Conservation (phyloP, 2,888 invertebrate genomes). For the Ochropleura leucogaster region DNA sequence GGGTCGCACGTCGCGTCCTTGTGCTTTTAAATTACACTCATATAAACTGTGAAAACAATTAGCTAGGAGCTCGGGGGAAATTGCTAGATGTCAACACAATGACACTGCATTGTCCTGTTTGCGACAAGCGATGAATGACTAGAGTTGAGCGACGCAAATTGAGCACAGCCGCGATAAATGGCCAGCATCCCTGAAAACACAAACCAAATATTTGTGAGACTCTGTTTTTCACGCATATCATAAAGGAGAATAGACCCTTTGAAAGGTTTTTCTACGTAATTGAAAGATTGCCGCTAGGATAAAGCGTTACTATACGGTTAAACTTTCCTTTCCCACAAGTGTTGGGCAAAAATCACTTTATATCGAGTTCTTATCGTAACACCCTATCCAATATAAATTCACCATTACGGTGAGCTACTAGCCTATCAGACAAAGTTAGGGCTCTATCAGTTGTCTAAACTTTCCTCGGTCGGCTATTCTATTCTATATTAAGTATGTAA, state of each 20-base stretch:
- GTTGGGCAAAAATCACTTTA: conserved; percentile 61
- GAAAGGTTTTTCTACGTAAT: conserved; percentile 44
- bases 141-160: conserved; percentile 13
- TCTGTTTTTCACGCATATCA: conserved; percentile 23
- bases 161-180: conserved; percentile 10
- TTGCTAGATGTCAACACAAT: conserved; percentile 37
- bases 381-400: conserved; percentile 60
- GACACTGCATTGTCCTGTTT: conserved; percentile 13
- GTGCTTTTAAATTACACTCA: conserved; percentile 21
- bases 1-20: conserved; percentile 37
- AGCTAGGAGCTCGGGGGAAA: conserved; percentile 24
- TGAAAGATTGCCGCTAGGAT: conserved; percentile 53
- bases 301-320: conserved; percentile 31
- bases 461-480: conserved; percentile 59
- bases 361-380: conserved; percentile 63
- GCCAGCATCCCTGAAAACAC: neutral
- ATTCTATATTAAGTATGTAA: conserved; percentile 62
- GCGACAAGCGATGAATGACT: conserved; percentile 15
- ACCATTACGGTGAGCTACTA: conserved; percentile 60
- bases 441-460: conserved; percentile 72
- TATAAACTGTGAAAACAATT: conserved; percentile 44
- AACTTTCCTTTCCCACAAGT: conserved; percentile 39
- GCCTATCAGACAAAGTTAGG: conserved; percentile 67
- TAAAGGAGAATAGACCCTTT: conserved; percentile 6
- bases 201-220: conserved; percentile 23